phyloP scores from a whole-genome alignment of 2,797 vertebrate genomes.

The Echiichthys vipera region DNA sequence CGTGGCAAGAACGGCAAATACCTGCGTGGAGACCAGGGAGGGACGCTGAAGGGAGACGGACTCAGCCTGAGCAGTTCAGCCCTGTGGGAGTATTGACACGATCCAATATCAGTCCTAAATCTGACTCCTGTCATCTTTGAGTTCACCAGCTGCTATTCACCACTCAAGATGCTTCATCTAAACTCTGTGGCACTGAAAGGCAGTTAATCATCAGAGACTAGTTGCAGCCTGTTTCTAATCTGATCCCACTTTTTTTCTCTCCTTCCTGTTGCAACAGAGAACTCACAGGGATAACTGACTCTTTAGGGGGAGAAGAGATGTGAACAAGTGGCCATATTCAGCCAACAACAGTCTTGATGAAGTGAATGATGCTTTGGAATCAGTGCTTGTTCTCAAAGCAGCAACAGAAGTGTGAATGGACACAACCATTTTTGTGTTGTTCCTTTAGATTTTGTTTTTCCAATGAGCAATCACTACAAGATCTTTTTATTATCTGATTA shows the following conservation, averaged over 20 bases:
- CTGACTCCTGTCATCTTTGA: not conserved
- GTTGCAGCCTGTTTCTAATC: not conserved
- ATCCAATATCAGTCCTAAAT: not conserved
- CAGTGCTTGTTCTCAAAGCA: slow-evolving; percentile 11
- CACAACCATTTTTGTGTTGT: slow-evolving; percentile 30
- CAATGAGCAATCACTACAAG: slow-evolving; percentile 2
- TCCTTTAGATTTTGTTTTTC: not conserved
- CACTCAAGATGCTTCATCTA: not conserved
- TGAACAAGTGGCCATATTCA: slow-evolving; percentile 5
- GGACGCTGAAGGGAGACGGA: slow-evolving; percentile 91
- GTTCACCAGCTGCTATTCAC: not conserved
- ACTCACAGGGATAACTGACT: not conserved
- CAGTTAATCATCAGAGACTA: not conserved
- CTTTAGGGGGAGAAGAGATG: too few relatives aligned
- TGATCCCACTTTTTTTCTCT: not conserved
- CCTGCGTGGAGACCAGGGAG: slow-evolving; percentile 92
- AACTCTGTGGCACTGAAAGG: slow-evolving; percentile 3
- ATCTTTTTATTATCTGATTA: slow-evolving; percentile 16
- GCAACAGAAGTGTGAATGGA: slow-evolving; percentile 21
- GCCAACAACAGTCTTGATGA: slow-evolving; percentile 33
- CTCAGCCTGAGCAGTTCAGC: slow-evolving; percentile 84
- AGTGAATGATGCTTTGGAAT: slow-evolving; percentile 32
- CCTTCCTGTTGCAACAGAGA: not conserved
- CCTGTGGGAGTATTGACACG: slow-evolving; percentile 94
- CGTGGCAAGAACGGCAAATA: slow-evolving; percentile 91